Percentiles rank a stretch among this genome's conserved stretches.
phyloP scores from a whole-genome alignment of 2,888 invertebrate species.

The Drosophila subquinaria region DNA sequence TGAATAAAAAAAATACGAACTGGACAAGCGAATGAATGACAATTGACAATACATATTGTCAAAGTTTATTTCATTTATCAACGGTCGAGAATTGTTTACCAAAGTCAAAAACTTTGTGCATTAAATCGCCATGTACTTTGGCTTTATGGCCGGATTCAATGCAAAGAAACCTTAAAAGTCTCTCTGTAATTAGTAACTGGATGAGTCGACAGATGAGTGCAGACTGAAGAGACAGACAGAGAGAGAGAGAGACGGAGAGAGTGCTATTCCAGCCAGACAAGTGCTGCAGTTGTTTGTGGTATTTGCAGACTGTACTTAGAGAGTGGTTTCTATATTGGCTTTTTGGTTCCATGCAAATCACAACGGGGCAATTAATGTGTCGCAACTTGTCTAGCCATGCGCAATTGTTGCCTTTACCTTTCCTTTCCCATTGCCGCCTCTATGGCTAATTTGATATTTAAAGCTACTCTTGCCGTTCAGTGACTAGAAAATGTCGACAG shows the following conservation, averaged over 20 bases:
- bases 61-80: conserved; percentile 76
- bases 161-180: conserved; percentile 32
- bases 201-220: conserved; percentile 6
- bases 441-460: conserved; percentile 69
- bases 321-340: conserved; percentile 20
- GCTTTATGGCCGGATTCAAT: conserved; percentile 28
- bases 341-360: conserved; percentile 61
- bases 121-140: conserved; percentile 10
- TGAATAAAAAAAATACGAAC: conserved; percentile 14
- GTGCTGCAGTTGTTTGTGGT: conserved; percentile 59
- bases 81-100: conserved; percentile 21
- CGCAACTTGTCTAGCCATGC: conserved; percentile 69
- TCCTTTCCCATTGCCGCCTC: conserved; percentile 7
- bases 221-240: not conserved
- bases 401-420: conserved; percentile 35
- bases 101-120: conserved; percentile 27
- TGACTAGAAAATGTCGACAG: conserved; percentile 14
- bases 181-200: conserved; percentile 41
- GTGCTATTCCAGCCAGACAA: conserved; percentile 43
- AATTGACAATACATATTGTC: conserved; percentile 60
- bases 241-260: not conserved
- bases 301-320: conserved; percentile 18
- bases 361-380: conserved; percentile 72
- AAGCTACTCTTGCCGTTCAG: conserved; percentile 34
- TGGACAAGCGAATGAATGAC: conserved; percentile 45